phyloP scores from a whole-genome alignment of 2,888 invertebrate species.

The Horisme vitalbata region DNA sequence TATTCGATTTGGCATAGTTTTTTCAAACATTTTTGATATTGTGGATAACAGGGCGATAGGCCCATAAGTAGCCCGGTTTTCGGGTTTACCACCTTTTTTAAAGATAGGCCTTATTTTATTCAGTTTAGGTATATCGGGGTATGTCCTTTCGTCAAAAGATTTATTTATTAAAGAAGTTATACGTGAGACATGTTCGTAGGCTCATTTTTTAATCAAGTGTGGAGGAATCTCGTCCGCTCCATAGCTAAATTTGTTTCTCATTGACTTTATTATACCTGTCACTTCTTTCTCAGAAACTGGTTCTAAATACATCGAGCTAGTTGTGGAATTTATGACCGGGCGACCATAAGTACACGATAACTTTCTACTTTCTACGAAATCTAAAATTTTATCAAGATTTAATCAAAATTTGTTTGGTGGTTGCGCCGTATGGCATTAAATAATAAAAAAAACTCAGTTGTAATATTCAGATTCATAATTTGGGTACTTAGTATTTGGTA shows the following conservation, averaged over 20 bases:
- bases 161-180: neutral
- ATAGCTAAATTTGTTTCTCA: neutral
- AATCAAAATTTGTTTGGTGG: too few species aligned
- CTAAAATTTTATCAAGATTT: too few species aligned
- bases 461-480: too few species aligned
- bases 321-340: neutral
- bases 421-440: too few species aligned
- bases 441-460: too few species aligned
- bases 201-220: neutral
- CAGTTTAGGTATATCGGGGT: neutral
- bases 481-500: too few species aligned
- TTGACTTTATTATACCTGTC: neutral
- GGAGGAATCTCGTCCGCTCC: neutral
- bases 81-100: neutral
- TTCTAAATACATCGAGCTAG: neutral
- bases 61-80: neutral
- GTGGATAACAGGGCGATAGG: neutral
- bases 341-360: too few species aligned
- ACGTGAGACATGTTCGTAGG: neutral
- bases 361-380: too few species aligned
- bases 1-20: conserved; percentile 21
- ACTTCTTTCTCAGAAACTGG: neutral
- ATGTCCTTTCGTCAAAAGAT: neutral
- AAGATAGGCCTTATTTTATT: neutral
- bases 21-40: conserved; percentile 6